Evolutionary conservation across 2,113 vertebrate species (phyloP).

Genomic region (Hippopotamus amphibius): DNA sequence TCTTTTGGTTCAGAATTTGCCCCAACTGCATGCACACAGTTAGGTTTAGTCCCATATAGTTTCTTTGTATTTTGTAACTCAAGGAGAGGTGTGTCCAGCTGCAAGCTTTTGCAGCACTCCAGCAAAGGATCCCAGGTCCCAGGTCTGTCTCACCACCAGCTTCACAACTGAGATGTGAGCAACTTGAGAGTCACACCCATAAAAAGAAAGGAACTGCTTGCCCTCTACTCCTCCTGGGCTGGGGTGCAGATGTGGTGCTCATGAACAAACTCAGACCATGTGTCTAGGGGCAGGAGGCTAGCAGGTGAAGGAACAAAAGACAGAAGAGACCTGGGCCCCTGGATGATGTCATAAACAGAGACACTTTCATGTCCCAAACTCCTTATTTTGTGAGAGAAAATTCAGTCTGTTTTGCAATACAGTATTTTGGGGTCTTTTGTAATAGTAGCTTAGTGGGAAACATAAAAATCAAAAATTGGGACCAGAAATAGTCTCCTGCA

Average conservation of each 20-base stretch:
- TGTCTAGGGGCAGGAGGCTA: background rate
- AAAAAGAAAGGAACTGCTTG: background rate
- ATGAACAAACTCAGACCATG: background rate
- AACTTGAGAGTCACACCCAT: background rate
- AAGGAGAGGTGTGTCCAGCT: no score
- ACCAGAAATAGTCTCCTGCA: background rate
- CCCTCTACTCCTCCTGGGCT: background rate
- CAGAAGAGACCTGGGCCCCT: no score
- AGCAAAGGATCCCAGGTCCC: no score
- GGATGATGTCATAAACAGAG: background rate
- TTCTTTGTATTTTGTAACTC: no score
- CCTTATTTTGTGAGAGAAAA: background rate
- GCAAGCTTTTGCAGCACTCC: no score
- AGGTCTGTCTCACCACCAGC: background rate
- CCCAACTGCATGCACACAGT: no score
- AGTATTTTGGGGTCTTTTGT: background rate
- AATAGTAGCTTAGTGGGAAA: background rate
- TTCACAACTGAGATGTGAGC: background rate
- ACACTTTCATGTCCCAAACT: background rate
- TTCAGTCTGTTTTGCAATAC: background rate
- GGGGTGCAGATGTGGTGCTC: background rate
- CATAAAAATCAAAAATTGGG: background rate
- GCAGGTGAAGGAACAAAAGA: background rate
- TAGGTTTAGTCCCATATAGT: no score
- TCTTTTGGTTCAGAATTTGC: no score